Conservation (phyloP, 2,888 invertebrate genomes). For the Sarcophaga caerulescens region DNA sequence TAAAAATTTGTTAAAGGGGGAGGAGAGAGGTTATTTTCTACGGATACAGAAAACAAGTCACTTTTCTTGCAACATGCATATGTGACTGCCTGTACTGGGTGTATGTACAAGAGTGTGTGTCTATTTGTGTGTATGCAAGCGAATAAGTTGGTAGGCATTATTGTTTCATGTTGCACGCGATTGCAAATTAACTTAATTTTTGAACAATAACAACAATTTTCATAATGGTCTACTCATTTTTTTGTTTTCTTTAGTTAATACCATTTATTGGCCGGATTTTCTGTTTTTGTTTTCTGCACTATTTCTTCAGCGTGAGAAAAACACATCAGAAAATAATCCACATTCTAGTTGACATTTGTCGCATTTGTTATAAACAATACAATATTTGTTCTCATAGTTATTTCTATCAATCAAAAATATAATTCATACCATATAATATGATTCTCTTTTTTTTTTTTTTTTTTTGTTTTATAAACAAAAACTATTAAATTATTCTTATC, state of each 20-base stretch:
- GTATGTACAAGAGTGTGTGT: not conserved
- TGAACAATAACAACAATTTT: slow-evolving; percentile 66
- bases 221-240: slow-evolving; percentile 49
- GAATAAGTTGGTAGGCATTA: slow-evolving; percentile 55
- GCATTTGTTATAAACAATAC: slow-evolving; percentile 19
- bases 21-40: not conserved
- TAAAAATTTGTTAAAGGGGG: no score
- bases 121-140: not conserved
- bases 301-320: slow-evolving; percentile 59
- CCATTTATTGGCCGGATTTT: not conserved
- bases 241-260: not conserved
- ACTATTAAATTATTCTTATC: slow-evolving; percentile 35
- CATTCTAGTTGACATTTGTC: slow-evolving; percentile 60
- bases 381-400: slow-evolving; percentile 30
- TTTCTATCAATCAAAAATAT: slow-evolving; percentile 45
- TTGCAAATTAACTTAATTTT: slow-evolving; percentile 72
- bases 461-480: not conserved
- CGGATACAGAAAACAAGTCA: slow-evolving; percentile 3
- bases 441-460: slow-evolving; percentile 1
- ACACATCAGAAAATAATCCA: slow-evolving; percentile 58
- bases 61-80: not conserved
- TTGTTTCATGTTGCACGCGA: slow-evolving; percentile 72
- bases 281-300: not conserved
- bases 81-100: not conserved
- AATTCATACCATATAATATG: slow-evolving; percentile 27